Evolutionary conservation across 2,113 vertebrate species (phyloP).

Genomic region (Benitochromis conjunctus): DNA sequence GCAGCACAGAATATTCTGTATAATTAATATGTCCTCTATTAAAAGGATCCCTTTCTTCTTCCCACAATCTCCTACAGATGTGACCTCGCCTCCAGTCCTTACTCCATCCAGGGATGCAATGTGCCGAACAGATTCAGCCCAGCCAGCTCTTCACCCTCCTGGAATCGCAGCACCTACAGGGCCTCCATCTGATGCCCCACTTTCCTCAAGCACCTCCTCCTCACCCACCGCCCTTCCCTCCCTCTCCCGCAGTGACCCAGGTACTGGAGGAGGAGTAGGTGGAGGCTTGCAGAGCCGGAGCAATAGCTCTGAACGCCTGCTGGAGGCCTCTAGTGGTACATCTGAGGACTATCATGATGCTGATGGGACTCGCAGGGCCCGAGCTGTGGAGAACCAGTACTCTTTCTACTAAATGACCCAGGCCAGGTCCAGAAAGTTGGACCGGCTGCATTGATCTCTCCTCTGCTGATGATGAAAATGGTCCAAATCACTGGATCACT

Average conservation of each 20-base stretch:
- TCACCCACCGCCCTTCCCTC: constrained; percentile 69
- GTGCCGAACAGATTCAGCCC: constrained; percentile 77
- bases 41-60: not conserved
- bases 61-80: constrained; percentile 62
- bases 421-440: not conserved
- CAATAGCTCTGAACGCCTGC: constrained; percentile 84
- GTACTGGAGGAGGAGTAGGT: constrained; percentile 57
- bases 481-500: constrained; percentile 25
- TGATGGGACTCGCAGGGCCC: constrained; percentile 80
- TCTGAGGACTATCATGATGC: constrained; percentile 85
- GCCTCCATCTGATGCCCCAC: constrained; percentile 48
- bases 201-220: constrained; percentile 72
- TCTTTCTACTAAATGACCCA: constrained; percentile 86
- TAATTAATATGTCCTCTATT: not conserved
- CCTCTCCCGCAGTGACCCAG: constrained; percentile 67
- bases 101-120: constrained; percentile 64
- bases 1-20: not conserved
- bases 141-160: constrained; percentile 78
- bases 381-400: constrained; percentile 96
- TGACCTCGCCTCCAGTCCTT: constrained; percentile 52
- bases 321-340: constrained; percentile 73
- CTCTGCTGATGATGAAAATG: not conserved
- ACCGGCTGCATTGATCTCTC: not conserved
- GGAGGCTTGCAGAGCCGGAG: constrained; percentile 80
- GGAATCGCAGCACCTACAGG: constrained; percentile 38